Base-by-base conservation (phyloP, 2,113 vertebrate genomes). In the Rhinolophus sinicus region DNA sequence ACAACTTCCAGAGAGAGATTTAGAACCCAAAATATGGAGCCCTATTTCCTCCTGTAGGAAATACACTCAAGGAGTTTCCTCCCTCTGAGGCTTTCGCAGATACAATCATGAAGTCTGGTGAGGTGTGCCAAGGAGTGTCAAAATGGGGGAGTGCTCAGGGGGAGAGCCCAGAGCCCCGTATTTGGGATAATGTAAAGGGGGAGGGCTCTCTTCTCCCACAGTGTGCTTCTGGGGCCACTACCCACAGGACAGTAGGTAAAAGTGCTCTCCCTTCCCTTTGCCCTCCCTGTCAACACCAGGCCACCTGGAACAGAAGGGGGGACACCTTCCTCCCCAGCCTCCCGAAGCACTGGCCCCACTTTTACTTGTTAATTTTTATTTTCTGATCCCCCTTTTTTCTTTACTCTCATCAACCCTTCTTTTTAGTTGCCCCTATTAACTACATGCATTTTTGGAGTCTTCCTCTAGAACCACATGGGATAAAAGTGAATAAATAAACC, bases 81-180 rank as follows among this genome's bases (percentile, higher is more conserved):
- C 5, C 40, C 56, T n/a, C 52, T 3, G 33, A 69, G 70, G 40
- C 0, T 2, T 15, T 33, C 9, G 1, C 7, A 10, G 10, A 19
- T 21, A 76, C 26, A 69, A 10, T 19, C 30, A 22, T 70, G 50
- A 70, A 44, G 38, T 30, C 10, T 33, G 75, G 73, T 81, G n/a
- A 24, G 35, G 60, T 5, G 16, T 1, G 0, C 26, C n/a, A 1
- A 2, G 38, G 35, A 13, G 8, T 22, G 19, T 6, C 52, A 44
- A 54, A 54, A 19, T 0, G 6, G 33, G 81, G 40, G 4, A 9
- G 40, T 13, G 19, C 16, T 15, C 22, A 19, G 3, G 78, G 38
- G 16, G 28, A 65, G 12, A 47, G 38, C 1, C 9, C 30, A 9
- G 3, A 1, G 16, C 52, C 52, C 52, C 16, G 4, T 0, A n/a